These are phyloP conservation scores for Glaucopsyche alexis DNA, from an alignment of 2,888 invertebrate genomes.

Conservation along the genomic window DNA sequence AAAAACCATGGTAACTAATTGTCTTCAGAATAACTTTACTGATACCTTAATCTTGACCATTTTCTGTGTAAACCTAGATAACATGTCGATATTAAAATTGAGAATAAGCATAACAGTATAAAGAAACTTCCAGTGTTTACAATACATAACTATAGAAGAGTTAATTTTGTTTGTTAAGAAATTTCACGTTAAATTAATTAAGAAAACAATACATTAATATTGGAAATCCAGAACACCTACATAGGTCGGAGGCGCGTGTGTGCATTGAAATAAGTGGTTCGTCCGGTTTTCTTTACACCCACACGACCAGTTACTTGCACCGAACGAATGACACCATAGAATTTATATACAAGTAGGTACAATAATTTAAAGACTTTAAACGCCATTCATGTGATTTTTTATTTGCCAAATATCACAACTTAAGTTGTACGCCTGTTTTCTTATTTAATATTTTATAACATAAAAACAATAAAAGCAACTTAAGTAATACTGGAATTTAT, in stretches of 20 bases:
- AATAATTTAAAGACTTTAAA: neutral
- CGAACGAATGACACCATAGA: constrained; percentile 41
- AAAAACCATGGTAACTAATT: neutral
- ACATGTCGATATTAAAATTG: neutral
- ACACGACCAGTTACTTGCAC: constrained; percentile 56
- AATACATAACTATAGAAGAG: neutral
- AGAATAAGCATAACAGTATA: neutral
- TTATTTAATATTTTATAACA: neutral
- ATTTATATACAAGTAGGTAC: constrained; percentile 11
- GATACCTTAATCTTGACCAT: neutral
- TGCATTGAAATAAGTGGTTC: constrained; percentile 46
- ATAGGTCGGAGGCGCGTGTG: constrained; percentile 41
- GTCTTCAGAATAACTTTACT: neutral
- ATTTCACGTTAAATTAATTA: neutral
- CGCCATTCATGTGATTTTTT: neutral
- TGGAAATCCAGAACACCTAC: constrained; percentile 44
- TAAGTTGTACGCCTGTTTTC: neutral
- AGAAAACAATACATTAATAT: constrained; percentile 11
- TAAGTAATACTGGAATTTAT: neutral
- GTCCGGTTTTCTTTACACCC: constrained; percentile 66
- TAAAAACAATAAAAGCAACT: neutral
- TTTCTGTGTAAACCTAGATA: neutral
- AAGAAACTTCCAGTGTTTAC: neutral
- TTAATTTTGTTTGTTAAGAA: neutral
- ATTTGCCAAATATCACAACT: neutral